phyloP scores from a whole-genome alignment of 2,113 vertebrate genomes.

The Sprattus sprattus region DNA sequence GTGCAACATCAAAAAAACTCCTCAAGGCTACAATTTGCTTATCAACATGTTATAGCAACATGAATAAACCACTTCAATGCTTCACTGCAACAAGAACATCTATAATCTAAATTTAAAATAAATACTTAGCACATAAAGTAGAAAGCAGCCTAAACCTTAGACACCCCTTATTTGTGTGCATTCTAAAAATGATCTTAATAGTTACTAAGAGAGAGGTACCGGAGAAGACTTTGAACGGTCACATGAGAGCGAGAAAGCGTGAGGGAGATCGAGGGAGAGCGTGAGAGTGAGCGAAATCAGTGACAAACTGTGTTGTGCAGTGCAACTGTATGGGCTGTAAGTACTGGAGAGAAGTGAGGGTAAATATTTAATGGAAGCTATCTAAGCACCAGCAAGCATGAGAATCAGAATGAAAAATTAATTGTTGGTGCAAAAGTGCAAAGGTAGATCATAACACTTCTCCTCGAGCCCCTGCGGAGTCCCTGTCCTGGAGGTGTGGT shows the following conservation, averaged over 20 bases:
- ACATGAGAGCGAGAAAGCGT: neutral
- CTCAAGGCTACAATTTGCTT: no score
- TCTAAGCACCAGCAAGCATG: constrained; percentile 48
- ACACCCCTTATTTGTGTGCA: neutral
- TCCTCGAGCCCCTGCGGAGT: neutral
- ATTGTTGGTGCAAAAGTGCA: constrained; percentile 49
- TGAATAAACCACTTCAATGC: neutral
- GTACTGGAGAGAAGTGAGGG: constrained; percentile 38
- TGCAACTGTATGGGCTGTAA: constrained; percentile 11
- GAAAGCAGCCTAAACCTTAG: neutral
- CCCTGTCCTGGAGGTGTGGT: neutral
- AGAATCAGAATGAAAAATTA: constrained; percentile 61
- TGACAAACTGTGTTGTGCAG: neutral
- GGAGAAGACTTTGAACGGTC: neutral
- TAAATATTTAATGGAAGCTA: constrained; percentile 64
- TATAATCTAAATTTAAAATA: no score
- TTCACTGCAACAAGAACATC: neutral
- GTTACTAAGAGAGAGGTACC: neutral
- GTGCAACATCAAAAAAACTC: neutral
- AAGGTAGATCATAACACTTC: constrained; percentile 34
- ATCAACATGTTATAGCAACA: no score
- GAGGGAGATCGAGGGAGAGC: neutral
- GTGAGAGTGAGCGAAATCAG: neutral
- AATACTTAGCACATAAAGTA: neutral
- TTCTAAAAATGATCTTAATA: neutral